These are phyloP conservation scores for Takifugu rubripes DNA, from an alignment of 2,797 vertebrate genomes.

Conservation along the genomic window DNA sequence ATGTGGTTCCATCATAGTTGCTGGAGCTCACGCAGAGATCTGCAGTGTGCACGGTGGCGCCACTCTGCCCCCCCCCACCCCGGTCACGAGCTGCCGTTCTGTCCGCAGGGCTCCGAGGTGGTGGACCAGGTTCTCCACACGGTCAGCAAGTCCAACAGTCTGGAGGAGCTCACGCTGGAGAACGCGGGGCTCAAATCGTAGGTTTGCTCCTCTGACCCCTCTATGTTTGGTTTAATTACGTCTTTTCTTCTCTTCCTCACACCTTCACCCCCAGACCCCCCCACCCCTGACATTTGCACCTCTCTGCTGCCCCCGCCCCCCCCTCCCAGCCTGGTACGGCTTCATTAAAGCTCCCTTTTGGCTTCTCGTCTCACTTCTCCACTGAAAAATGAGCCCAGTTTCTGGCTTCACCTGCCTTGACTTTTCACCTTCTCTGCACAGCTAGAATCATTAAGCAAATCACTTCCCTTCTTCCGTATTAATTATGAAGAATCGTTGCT, in stretches of 20 bases:
- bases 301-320: background rate
- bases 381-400: conserved; percentile 25
- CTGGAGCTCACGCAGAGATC: no score
- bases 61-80: background rate
- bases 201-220: conserved; percentile 50
- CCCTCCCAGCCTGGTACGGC: conserved; percentile 29
- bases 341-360: conserved; percentile 15
- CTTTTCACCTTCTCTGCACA: conserved; percentile 29
- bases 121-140: conserved; percentile 90
- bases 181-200: conserved; percentile 89
- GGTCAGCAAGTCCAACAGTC: conserved; percentile 87
- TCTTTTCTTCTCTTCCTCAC: conserved; percentile 16
- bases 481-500: conserved; percentile 54
- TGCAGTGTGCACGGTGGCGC: no score
- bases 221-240: conserved; percentile 28
- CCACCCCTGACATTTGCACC: conserved; percentile 14
- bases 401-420: conserved; percentile 33
- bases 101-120: conserved; percentile 84
- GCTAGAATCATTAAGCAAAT: conserved; percentile 31
- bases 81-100: background rate
- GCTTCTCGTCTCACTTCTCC: conserved; percentile 12
- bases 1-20: no score
- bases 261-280: conserved; percentile 13
- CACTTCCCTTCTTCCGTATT: conserved; percentile 36
- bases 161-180: conserved; percentile 90